Percentiles rank a stretch among this genome's conserved stretches.
These are phyloP conservation scores for Himalopsyche japonica DNA, from an alignment of 2,888 invertebrate genomes.

Conservation along the genomic window DNA sequence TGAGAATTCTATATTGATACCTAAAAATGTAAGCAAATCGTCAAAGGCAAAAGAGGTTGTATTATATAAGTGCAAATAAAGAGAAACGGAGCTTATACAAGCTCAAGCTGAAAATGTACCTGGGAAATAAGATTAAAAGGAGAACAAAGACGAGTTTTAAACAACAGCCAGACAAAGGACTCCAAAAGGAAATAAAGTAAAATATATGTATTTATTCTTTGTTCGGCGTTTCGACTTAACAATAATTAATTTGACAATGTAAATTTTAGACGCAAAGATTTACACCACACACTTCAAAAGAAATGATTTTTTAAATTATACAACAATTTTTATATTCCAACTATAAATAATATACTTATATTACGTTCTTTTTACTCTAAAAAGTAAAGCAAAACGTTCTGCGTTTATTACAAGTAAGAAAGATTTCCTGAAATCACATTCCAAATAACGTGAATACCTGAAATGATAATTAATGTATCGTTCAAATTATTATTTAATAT, in stretches of 20 bases:
- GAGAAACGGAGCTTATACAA: neutral
- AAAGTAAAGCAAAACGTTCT: no score
- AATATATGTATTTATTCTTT: slow-evolving; percentile 35
- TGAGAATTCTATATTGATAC: neutral
- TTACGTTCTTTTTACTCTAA: no score
- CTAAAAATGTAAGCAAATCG: neutral
- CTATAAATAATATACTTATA: no score
- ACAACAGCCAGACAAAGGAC: slow-evolving; percentile 35
- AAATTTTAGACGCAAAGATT: neutral
- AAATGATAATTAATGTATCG: no score
- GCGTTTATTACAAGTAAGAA: no score
- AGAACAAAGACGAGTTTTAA: slow-evolving; percentile 34
- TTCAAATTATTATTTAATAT: no score
- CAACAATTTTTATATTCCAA: no score
- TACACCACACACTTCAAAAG: neutral
- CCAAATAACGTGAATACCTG: no score
- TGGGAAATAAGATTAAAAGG: slow-evolving; percentile 36
- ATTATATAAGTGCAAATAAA: slow-evolving; percentile 9
- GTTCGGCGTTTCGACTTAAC: neutral
- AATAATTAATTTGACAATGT: neutral
- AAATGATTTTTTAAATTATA: no score
- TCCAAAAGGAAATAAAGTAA: slow-evolving; percentile 33
- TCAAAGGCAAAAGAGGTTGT: slow-evolving; percentile 10
- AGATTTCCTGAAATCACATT: no score
- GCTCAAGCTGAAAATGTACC: slow-evolving; percentile 20